phyloP scores from a whole-genome alignment of 2,797 vertebrate species.

The Carcharodon carcharias region DNA sequence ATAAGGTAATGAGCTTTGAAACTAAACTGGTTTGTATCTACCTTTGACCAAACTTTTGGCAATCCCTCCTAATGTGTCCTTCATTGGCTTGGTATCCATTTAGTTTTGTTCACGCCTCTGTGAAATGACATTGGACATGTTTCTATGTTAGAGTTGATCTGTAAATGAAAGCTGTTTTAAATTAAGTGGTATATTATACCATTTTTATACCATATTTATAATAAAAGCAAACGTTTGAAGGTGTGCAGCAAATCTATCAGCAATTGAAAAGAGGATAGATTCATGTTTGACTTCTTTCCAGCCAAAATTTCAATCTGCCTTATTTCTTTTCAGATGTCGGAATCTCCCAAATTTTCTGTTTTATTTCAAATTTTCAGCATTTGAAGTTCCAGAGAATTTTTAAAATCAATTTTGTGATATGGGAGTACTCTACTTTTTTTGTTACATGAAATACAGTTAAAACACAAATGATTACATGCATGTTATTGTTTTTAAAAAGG shows the following conservation, averaged over 20 bases:
- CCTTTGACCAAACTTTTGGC: neutral
- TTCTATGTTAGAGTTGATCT: neutral
- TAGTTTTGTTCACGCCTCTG: neutral
- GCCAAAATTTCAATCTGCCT: neutral
- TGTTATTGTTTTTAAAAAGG: neutral
- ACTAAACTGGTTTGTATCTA: neutral
- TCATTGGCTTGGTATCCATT: neutral
- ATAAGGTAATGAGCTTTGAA: constrained; percentile 70
- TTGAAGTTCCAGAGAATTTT: neutral
- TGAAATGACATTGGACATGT: neutral
- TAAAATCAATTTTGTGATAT: neutral
- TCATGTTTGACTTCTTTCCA: neutral
- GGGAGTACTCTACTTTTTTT: neutral
- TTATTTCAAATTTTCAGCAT: neutral
- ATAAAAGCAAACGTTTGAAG: neutral
- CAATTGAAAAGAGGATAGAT: neutral
- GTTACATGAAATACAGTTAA: neutral
- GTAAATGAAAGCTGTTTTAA: neutral
- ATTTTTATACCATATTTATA: too few relatives aligned
- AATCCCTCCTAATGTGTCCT: neutral
- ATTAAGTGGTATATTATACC: neutral
- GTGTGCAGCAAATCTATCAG: neutral
- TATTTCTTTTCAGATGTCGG: neutral
- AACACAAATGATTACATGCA: neutral
- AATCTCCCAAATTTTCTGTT: neutral